Base-by-base conservation (phyloP, 2,888 invertebrate species). In the Drosophila incognita region DNA sequence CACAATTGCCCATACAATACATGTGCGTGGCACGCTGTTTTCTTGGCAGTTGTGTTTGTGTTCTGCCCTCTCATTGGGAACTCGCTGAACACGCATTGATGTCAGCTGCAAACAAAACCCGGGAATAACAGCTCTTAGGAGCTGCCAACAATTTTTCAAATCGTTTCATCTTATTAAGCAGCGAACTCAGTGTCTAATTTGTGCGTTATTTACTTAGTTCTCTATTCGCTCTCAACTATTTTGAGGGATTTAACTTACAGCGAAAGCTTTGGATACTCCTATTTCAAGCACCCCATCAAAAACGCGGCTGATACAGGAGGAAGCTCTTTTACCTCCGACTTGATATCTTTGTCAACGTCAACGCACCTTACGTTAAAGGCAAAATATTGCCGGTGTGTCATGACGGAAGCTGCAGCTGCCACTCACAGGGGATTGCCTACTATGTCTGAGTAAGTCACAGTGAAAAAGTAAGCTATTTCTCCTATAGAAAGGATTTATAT, bases 101-200 rank as follows among this genome's bases (percentile, higher is more conserved):
- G 86, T 74, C 88, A 82, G 76, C 83, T 86, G 83, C 86, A 82
- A 72, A 35, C 36, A 21, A 29, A 40, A 52, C 48, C 62, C 31
- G 31, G 31, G 15, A 46, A 38, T 42, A 29, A 11, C 40, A 35
- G 40, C 63, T 62, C 8, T 18, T 18, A 52, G 51, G 49, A 31
- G 38, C 63, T 58, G 40, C 46, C 62, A 63, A 49, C 64, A 48
- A 54, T 53, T 71, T 61, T 79, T 66, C 62, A 68, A 69, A 79
- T 70, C 49, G 59, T 51, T 53, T 67, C 52, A 53, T 10, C 64
- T 62, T 53, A 51, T 53, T 40, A 29, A 52, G n/a, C 27, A 24
- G 33, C 2, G 42, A 57, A 46, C 42, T 33, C 53, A 38, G 36
- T 61, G 71, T 75, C 71, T 77, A 78, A 85, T 83, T 85, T 80